Evolutionary conservation across 30 jellyfish, hydroid and myxozoan genomes (phyloP).

Genomic region (Catostylus mosaicus): DNA sequence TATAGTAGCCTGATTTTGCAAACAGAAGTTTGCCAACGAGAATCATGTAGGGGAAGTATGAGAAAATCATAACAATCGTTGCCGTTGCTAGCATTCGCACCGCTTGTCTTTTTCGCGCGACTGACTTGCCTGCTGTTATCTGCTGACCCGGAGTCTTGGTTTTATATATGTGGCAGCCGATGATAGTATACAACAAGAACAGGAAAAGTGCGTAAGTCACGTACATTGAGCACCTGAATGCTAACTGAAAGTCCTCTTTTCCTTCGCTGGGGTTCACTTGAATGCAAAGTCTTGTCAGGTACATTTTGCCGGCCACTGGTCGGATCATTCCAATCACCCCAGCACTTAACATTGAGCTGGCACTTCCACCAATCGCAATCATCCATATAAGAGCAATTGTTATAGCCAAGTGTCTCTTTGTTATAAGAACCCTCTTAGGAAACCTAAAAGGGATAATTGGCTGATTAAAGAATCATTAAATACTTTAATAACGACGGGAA

Average conservation of each 20-base stretch:
- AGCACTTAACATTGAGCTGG: conserved; percentile 48
- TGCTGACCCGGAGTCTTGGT: conserved; percentile 45
- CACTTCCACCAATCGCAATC: conserved; percentile 49
- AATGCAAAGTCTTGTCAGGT: conserved; percentile 53
- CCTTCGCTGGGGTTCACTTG: conserved; percentile 37
- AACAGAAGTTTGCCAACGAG: conserved; percentile 40
- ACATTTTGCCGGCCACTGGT: conserved; percentile 47
- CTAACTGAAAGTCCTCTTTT: conserved; percentile 44
- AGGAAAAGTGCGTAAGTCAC: conserved; percentile 34
- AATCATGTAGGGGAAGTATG: conserved; percentile 65
- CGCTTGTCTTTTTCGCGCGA: conserved; percentile 64
- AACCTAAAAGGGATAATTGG: conserved; percentile 33
- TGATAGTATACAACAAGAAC: conserved; percentile 43
- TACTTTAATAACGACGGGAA: too few relatives aligned
- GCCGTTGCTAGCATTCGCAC: conserved; percentile 67
- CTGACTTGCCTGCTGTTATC: conserved; percentile 6
- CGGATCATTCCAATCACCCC: conserved; percentile 63
- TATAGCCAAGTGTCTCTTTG: conserved; percentile 32
- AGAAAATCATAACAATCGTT: conserved; percentile 41
- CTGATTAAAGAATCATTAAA: too few relatives aligned
- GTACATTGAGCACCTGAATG: conserved; percentile 43
- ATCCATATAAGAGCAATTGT: conserved; percentile 50
- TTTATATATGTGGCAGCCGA: conserved; percentile 7
- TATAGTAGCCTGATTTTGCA: conserved; percentile 66
- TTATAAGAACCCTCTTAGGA: conserved; percentile 33